Conservation (phyloP, 1,140 invertebrate species). For the Battus philenor region DNA sequence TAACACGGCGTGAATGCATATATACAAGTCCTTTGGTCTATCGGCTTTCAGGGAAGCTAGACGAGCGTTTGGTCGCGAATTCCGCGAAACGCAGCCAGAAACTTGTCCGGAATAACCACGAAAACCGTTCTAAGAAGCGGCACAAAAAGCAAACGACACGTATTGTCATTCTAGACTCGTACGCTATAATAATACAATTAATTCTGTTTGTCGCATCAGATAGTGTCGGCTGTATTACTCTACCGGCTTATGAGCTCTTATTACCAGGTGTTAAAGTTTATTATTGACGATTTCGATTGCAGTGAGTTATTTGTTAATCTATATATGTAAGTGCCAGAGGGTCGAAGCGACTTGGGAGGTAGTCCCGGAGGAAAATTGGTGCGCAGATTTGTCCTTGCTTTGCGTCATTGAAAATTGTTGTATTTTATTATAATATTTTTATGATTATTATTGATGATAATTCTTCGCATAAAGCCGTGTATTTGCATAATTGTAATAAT, state of each 20-base stretch:
- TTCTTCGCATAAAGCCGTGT: too few relatives aligned
- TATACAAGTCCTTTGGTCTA: constrained; percentile 5
- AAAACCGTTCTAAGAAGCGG: constrained; percentile 52
- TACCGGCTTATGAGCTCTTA: constrained; percentile 19
- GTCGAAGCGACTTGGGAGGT: constrained; percentile 52
- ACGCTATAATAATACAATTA: constrained; percentile 71
- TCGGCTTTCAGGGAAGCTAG: constrained; percentile 28
- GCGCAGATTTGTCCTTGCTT: constrained; percentile 6
- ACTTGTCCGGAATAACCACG: constrained; percentile 39
- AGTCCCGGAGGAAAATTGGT: constrained; percentile 44
- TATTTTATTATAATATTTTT: neutral
- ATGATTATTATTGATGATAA: neutral
- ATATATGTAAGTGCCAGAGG: constrained; percentile 50
- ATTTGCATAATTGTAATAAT: too few relatives aligned
- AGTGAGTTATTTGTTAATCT: constrained; percentile 29
- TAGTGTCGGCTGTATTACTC: constrained; percentile 30
- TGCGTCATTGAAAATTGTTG: too few relatives aligned
- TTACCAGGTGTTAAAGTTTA: constrained; percentile 20
- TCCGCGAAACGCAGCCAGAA: constrained; percentile 33
- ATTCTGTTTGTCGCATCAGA: constrained; percentile 62
- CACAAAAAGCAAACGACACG: constrained; percentile 49
- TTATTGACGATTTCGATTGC: constrained; percentile 15
- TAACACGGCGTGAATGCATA: constrained; percentile 4
- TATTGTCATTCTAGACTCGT: constrained; percentile 46
- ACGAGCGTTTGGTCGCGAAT: constrained; percentile 28